A percentile compares a stretch with the other conserved stretches of the same genome.
Conservation (phyloP, 2,113 vertebrate species). For the Gambusia holbrooki region DNA sequence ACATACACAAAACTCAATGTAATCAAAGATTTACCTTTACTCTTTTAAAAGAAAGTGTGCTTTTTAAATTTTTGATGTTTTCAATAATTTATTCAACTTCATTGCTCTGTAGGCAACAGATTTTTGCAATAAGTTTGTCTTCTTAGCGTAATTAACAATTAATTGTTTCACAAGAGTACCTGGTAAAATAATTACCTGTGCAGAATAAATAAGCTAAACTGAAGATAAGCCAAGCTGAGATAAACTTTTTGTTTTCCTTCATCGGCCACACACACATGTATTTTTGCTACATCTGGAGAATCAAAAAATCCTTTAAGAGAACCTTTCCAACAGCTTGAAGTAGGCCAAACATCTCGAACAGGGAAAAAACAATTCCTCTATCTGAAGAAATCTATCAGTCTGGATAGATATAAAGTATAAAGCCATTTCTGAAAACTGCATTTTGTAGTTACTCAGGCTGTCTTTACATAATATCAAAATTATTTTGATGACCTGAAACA, state of each 20-base stretch:
- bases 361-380: not conserved
- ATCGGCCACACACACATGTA: not conserved
- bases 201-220: too few relatives aligned
- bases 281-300: not conserved
- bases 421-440: not conserved
- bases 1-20: too few relatives aligned
- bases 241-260: not conserved
- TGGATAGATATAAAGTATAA: not conserved
- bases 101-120: too few relatives aligned
- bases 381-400: not conserved
- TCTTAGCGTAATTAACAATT: too few relatives aligned
- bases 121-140: too few relatives aligned
- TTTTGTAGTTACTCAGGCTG: not conserved
- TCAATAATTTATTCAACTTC: too few relatives aligned
- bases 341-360: not conserved
- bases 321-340: not conserved
- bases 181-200: too few relatives aligned
- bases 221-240: too few relatives aligned
- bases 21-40: too few relatives aligned
- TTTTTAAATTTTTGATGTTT: too few relatives aligned
- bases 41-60: too few relatives aligned
- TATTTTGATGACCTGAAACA: not conserved
- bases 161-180: too few relatives aligned
- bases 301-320: not conserved
- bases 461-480: not conserved